Evolutionary conservation across 2,113 vertebrate genomes (phyloP).

Genomic region (Cyprinodon tularosa): DNA sequence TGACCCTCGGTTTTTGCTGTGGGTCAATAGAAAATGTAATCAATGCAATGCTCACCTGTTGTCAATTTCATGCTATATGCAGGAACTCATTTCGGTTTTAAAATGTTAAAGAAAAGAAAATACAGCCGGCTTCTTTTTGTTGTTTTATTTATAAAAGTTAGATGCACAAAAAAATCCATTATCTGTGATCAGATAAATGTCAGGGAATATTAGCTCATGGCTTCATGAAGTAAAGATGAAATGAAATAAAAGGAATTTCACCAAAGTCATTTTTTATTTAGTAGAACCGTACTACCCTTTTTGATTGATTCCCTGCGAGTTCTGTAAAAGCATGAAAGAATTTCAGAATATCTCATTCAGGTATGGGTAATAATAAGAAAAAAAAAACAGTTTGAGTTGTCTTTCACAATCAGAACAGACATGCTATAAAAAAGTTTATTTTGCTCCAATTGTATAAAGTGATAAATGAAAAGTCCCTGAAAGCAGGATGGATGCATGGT

Average conservation of each 20-base stretch:
- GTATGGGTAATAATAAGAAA: no score
- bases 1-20: background rate
- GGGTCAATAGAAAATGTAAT: background rate
- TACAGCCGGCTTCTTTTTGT: constrained; percentile 3
- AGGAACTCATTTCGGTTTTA: background rate
- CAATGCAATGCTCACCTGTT: background rate
- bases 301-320: background rate
- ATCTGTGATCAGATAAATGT: constrained; percentile 21
- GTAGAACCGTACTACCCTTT: background rate
- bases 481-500: background rate
- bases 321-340: background rate
- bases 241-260: background rate
- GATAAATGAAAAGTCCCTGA: background rate
- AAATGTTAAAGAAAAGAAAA: background rate
- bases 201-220: background rate
- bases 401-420: background rate
- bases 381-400: background rate
- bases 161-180: background rate
- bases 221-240: background rate
- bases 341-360: background rate
- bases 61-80: background rate
- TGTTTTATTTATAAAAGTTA: constrained; percentile 26
- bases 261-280: background rate
- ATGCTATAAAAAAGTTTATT: background rate
- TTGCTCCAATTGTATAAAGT: background rate